phyloP scores from a whole-genome alignment of 2,113 vertebrate species.

The Paedocypris sp. region DNA sequence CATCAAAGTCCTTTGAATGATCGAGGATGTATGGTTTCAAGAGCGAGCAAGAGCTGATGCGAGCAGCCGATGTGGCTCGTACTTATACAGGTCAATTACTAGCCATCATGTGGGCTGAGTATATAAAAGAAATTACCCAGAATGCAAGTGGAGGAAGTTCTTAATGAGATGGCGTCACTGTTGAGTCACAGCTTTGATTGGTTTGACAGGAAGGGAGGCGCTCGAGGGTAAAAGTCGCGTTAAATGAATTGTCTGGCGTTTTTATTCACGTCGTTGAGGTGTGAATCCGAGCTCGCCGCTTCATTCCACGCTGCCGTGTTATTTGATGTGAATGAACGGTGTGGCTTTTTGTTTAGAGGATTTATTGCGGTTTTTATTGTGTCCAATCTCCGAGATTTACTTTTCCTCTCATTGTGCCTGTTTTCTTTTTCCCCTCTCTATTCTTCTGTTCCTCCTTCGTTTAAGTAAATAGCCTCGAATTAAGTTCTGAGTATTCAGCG shows the following conservation, averaged over 20 bases:
- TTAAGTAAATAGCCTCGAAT: slow-evolving; percentile 62
- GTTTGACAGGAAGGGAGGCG: slow-evolving; percentile 49
- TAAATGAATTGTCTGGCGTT: slow-evolving; percentile 44
- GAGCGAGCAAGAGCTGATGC: slow-evolving; percentile 57
- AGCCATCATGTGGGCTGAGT: slow-evolving; percentile 77
- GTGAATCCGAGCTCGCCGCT: no score
- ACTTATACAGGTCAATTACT: slow-evolving; percentile 86
- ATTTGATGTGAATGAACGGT: no score
- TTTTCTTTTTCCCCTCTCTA: background rate
- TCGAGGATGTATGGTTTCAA: slow-evolving; percentile 26
- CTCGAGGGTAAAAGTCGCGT: slow-evolving; percentile 60
- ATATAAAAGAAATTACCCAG: slow-evolving; percentile 72
- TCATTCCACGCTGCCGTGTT: no score
- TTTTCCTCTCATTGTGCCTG: slow-evolving; percentile 1
- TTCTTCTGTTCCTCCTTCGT: slow-evolving; percentile 11
- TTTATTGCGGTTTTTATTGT: background rate
- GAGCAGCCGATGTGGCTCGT: slow-evolving; percentile 71
- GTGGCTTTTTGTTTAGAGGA: background rate
- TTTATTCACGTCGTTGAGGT: background rate
- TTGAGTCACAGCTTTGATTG: slow-evolving; percentile 41
- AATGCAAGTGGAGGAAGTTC: slow-evolving; percentile 60
- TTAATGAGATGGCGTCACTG: slow-evolving; percentile 56
- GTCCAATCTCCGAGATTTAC: background rate
- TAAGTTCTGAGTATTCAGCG: slow-evolving; percentile 52
- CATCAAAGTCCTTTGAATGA: slow-evolving; percentile 26